Percentiles rank a stretch among this genome's conserved stretches.
Conservation (phyloP, 2,888 invertebrate species). For the Oxytorus armatus region DNA sequence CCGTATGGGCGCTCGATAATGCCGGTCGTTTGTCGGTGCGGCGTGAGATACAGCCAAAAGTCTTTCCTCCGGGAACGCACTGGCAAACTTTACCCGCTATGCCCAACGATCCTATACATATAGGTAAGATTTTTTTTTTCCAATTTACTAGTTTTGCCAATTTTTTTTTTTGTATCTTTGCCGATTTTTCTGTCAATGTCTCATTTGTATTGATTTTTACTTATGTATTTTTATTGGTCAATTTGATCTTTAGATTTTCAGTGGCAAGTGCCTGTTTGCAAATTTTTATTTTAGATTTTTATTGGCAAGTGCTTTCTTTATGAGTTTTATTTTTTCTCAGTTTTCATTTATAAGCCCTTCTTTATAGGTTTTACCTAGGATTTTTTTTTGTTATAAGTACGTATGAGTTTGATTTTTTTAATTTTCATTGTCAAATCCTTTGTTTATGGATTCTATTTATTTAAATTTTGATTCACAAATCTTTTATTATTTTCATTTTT, state of each 20-base stretch:
- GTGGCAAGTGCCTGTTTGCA: not conserved
- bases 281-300: not conserved
- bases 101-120: slow-evolving; percentile 87
- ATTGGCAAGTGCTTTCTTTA: not conserved
- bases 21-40: slow-evolving; percentile 91
- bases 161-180: too few species aligned
- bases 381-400: not conserved
- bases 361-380: not conserved
- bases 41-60: slow-evolving; percentile 89
- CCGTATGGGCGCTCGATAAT: slow-evolving; percentile 93
- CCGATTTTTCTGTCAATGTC: not conserved
- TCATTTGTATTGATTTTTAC: slow-evolving; percentile 1
- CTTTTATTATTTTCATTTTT: not conserved
- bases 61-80: slow-evolving; percentile 93
- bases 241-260: slow-evolving; percentile 6
- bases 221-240: slow-evolving; percentile 31
- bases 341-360: not conserved
- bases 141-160: too few species aligned
- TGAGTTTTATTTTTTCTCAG: not conserved
- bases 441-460: too few species aligned
- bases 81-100: slow-evolving; percentile 90
- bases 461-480: too few species aligned
- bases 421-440: too few species aligned
- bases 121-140: slow-evolving; percentile 79
- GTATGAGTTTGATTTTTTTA: too few species aligned